Base-by-base conservation (phyloP, 2,113 vertebrate species). In the Cyprinodon variegatus region DNA sequence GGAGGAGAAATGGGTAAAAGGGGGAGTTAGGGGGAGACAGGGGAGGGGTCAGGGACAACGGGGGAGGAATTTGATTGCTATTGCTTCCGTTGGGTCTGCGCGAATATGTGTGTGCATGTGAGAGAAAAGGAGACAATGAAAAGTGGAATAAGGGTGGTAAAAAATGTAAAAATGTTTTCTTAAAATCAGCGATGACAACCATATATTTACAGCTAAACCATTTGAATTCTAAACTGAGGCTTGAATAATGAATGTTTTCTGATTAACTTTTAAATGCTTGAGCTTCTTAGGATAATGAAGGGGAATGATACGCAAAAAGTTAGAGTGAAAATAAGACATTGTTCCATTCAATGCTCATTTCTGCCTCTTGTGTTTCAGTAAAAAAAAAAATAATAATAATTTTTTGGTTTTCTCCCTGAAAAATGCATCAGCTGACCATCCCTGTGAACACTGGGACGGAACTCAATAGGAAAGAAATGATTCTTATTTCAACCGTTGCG, bases 1-100 rank as follows among this genome's bases (percentile, higher is more conserved):
- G 85, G 61, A 80, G 77, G 81, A 82, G 77, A 82, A 82, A 89
- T 81, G 70, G 81, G 81, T 83, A 81, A 86, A 81, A 85, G 86
- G 84, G 83, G 81, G 73, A 81, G 88, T 66, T 76, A 70, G 59
- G 22, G 68, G 76, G 70, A 65, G 8, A 65, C 17, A 37, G 67
- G 29, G 68, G 66, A 65, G 59, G 68, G 75, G 41, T 79, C 63
- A 69, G 83, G 79, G 81, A 77, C 72, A 74, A 77, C 66, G 45
- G 48, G 72, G 71, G 80, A 69, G 80, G 80, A 70, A 84, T 85
- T 78, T 78, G 76, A 86, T 83, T 79, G 86, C 83, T 88, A 85
- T 83, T 79, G 76, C 78, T 84, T 90, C 81, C 83, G 81, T 41
- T 79, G 62, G 67, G 69, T 79, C 59, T 75, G 61, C 61, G 67